Conservation (phyloP, 2,113 vertebrate species). For the Mola mola region DNA sequence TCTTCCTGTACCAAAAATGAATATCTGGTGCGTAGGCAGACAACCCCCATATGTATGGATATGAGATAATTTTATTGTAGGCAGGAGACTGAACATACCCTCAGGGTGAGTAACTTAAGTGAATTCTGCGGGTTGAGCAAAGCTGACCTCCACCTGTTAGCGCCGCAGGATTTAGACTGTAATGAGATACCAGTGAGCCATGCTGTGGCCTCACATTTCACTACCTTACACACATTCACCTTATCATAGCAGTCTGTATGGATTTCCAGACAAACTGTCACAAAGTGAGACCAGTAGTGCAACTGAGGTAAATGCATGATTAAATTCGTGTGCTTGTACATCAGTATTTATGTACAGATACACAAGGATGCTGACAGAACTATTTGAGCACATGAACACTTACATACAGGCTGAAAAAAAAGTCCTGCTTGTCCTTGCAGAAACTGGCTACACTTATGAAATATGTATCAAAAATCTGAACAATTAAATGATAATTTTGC, state of each 20-base stretch:
- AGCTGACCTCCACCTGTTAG: slow-evolving; percentile 47
- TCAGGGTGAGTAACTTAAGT: slow-evolving; percentile 24
- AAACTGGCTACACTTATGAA: slow-evolving; percentile 10
- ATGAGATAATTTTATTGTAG: slow-evolving; percentile 32
- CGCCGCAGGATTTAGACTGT: slow-evolving; percentile 32
- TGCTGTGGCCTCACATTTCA: slow-evolving; percentile 17
- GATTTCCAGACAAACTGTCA: slow-evolving; percentile 25
- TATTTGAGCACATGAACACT: neutral
- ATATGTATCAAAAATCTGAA: slow-evolving; percentile 34
- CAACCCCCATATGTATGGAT: slow-evolving; percentile 42
- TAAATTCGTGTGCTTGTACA: neutral
- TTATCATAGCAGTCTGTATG: neutral
- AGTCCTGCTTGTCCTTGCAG: slow-evolving; percentile 33
- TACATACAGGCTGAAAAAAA: slow-evolving; percentile 18
- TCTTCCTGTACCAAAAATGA: slow-evolving; percentile 41
- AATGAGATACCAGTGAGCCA: slow-evolving; percentile 35
- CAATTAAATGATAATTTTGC: slow-evolving; percentile 36
- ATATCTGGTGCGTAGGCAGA: slow-evolving; percentile 41
- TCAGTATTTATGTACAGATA: neutral
- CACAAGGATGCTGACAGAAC: neutral
- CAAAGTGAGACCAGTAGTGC: neutral
- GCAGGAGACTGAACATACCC: slow-evolving; percentile 12
- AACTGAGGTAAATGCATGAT: slow-evolving; percentile 16
- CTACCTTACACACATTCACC: slow-evolving; percentile 8
- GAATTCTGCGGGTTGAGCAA: slow-evolving; percentile 37